Conservation (phyloP, 2,888 invertebrate species). For the Aelia acuminata region DNA sequence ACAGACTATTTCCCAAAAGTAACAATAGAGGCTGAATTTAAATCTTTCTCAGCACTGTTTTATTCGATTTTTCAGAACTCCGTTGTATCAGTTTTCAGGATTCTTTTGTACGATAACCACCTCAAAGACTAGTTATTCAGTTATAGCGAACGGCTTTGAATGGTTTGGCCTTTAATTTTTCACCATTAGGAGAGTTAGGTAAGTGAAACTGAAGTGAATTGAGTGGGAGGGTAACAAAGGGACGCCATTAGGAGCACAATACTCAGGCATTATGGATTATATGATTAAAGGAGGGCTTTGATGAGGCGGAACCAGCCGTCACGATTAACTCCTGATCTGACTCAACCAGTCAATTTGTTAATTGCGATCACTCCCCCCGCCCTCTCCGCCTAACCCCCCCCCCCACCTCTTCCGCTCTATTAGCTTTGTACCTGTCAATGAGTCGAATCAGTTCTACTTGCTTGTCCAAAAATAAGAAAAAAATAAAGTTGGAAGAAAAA, state of each 20-base stretch:
- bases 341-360: constrained; percentile 29
- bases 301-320: background rate
- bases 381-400: background rate
- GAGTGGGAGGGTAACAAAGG: background rate
- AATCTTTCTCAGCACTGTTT: background rate
- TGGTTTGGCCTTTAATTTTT: background rate
- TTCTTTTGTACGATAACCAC: background rate
- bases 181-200: constrained; percentile 2
- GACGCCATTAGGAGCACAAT: constrained; percentile 16
- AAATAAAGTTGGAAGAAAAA: too few relatives aligned
- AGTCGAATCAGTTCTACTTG: background rate
- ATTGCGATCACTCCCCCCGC: background rate
- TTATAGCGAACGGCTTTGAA: background rate
- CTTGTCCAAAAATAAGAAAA: too few relatives aligned
- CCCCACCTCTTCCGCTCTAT: background rate
- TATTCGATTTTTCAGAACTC: background rate
- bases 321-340: background rate
- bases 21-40: too few relatives aligned
- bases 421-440: background rate
- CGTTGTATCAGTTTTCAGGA: background rate
- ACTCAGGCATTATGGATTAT: constrained; percentile 14
- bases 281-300: constrained; percentile 28
- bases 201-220: constrained; percentile 18
- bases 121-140: background rate
- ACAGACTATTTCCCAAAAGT: too few relatives aligned